Conservation (phyloP, 2,797 vertebrate genomes). For the Propithecus perrieri region DNA sequence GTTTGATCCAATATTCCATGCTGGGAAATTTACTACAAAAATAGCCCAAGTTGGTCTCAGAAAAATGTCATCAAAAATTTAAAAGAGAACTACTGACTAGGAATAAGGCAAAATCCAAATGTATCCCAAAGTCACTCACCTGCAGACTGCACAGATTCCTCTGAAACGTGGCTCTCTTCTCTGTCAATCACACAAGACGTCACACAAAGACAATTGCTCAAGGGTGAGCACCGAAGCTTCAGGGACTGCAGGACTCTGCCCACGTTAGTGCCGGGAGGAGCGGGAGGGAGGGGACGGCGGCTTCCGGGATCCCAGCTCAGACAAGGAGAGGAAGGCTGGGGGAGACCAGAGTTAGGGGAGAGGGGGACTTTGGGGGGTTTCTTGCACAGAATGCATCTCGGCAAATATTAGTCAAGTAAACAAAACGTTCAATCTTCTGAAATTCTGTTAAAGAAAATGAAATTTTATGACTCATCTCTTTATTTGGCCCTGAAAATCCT, state of each 20-base stretch:
- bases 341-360: not conserved
- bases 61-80: not conserved
- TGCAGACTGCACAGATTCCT: fast-evolving
- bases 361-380: fast-evolving
- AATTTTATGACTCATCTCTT: not conserved
- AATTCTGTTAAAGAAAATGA: not conserved
- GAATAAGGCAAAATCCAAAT: fast-evolving
- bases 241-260: not conserved
- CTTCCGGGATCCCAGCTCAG: not conserved
- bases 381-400: not conserved
- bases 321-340: not conserved
- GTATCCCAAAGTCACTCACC: not conserved
- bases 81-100: not conserved
- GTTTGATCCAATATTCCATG: not conserved
- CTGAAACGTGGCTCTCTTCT: fast-evolving
- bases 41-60: not conserved
- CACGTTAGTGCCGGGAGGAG: not conserved
- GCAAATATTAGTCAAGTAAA: too few relatives aligned
- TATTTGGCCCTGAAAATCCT: not conserved
- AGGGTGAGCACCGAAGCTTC: fast-evolving
- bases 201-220: too few relatives aligned
- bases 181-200: not conserved
- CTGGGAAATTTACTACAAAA: too few relatives aligned
- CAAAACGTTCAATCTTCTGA: not conserved
- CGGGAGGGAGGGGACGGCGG: not conserved